Conservation (phyloP, 2,888 invertebrate genomes). For the Glyphotaelius pellucidus region DNA sequence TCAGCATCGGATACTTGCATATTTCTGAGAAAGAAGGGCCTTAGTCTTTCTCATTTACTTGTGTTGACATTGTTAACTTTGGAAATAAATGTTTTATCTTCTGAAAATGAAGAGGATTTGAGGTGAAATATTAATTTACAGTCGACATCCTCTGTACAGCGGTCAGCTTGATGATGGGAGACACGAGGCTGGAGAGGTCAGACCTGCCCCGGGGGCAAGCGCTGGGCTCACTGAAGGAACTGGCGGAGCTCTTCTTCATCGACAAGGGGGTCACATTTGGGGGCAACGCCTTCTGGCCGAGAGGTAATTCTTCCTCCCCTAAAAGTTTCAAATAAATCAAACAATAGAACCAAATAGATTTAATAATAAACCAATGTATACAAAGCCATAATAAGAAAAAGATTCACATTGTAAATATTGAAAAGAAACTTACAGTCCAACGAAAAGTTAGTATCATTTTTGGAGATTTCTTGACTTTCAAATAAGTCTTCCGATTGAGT, state of each 20-base stretch:
- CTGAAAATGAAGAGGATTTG: background rate
- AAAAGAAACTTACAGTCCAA: conserved; percentile 59
- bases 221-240: conserved; percentile 18
- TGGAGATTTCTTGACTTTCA: conserved; percentile 55
- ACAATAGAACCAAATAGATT: background rate
- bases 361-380: background rate
- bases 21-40: too few species aligned
- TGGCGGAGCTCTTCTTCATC: conserved; percentile 31
- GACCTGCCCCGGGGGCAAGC: conserved; percentile 14
- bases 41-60: background rate
- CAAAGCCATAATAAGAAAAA: background rate
- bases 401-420: background rate
- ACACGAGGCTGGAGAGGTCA: conserved; percentile 70
- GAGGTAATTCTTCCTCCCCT: conserved; percentile 62
- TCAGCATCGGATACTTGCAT: too few species aligned
- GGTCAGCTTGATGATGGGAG: conserved; percentile 74
- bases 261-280: conserved; percentile 46
- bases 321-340: conserved; percentile 44
- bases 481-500: conserved; percentile 58
- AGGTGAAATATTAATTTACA: conserved; percentile 68
- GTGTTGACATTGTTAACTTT: background rate
- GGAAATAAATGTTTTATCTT: background rate
- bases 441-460: conserved; percentile 56
- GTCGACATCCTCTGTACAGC: conserved; percentile 71
- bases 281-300: conserved; percentile 55